Evolutionary conservation across 2,888 invertebrate genomes (phyloP).

Genomic region (Isotomurus palustris): DNA sequence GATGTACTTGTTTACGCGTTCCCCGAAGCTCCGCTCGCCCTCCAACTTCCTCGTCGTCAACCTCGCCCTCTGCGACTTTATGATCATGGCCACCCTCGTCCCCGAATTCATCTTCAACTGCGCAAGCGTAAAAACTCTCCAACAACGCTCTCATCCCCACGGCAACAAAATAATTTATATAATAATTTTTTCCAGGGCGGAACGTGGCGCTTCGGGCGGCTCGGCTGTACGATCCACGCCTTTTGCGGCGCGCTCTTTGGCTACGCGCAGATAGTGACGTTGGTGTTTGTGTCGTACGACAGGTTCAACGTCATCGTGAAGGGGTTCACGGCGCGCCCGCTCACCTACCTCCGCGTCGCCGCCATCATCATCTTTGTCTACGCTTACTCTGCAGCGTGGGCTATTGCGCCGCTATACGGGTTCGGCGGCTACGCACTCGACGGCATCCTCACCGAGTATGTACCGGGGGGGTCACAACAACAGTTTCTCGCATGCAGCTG

Average conservation of each 20-base stretch:
- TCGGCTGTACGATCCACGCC: conserved; percentile 29
- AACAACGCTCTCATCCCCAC: too few species aligned
- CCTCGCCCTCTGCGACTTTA: conserved; percentile 50
- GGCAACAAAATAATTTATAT: too few species aligned
- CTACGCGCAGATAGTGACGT: conserved; percentile 51
- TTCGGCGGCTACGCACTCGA: conserved; percentile 47
- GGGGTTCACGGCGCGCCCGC: conserved; percentile 27
- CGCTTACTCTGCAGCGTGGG: conserved; percentile 50
- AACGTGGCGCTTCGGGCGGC: conserved; percentile 33
- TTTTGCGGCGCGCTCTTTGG: conserved; percentile 50
- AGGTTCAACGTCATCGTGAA: conserved; percentile 52
- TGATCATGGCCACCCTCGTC: conserved; percentile 42
- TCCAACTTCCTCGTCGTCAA: conserved; percentile 51
- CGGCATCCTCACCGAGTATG: conserved; percentile 33
- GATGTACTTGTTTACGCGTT: background rate
- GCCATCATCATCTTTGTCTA: conserved; percentile 50
- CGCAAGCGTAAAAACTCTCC: background rate
- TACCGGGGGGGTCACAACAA: too few species aligned
- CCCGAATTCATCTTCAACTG: conserved; percentile 33
- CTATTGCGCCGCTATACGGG: conserved; percentile 51
- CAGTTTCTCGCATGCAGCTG: too few species aligned
- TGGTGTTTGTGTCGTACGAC: conserved; percentile 51
- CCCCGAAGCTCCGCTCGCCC: conserved; percentile 47
- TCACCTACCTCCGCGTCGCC: conserved; percentile 40
- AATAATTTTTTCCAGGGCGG: conserved; percentile 36